Evolutionary conservation across 1,140 invertebrate species (phyloP), one percentile per base, ranked within the genome.

Genomic region (Kradibia gibbosae): DNA sequence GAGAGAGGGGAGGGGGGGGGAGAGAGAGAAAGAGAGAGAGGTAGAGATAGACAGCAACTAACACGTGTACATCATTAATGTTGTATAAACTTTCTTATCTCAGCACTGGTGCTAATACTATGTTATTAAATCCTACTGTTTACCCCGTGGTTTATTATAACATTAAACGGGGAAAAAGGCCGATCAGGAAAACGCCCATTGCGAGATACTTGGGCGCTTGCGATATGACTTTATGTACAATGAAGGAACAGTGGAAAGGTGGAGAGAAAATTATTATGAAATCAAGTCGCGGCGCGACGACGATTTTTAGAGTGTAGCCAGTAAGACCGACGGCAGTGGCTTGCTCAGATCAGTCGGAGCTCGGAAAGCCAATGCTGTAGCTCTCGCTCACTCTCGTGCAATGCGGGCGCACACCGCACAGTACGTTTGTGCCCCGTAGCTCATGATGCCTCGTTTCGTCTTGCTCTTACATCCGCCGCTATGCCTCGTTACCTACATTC

Each of bases 161-260:
- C 25, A 71, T 55, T 55, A 73, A 5, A 55, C 22, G 11, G 48
- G 20, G 42, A 53, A 72, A 55, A 20, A 17, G 20, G 48, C 2
- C 13, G 28, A 36, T 53, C 25, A 36, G 73, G 73, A 57, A 75
- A 57, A 75, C 73, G 73, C 73, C 73, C 73, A 75, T 57, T 39
- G 34, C 71, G 48, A 50, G 71, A 11, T 31, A 39, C 34, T 57
- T 39, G 0, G 45, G 28, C 50, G 39, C 34, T 31, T 55, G 48
- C 15, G 25, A 28, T 55, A 34, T 10, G n/a, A 53, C 3, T 55
- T 53, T 73, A 53, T 73, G 17, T 53, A 36, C 71, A 73, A 34
- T 8, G 20, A 67, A 39, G 34, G 34, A 67, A 36, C 62, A n/a
- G 34, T 11, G 25, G n/a, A 28, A 25, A 70, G 67, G 39, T 45